These are phyloP conservation scores for Nineta flava DNA, from an alignment of 2,888 invertebrate species.

Conservation along the genomic window DNA sequence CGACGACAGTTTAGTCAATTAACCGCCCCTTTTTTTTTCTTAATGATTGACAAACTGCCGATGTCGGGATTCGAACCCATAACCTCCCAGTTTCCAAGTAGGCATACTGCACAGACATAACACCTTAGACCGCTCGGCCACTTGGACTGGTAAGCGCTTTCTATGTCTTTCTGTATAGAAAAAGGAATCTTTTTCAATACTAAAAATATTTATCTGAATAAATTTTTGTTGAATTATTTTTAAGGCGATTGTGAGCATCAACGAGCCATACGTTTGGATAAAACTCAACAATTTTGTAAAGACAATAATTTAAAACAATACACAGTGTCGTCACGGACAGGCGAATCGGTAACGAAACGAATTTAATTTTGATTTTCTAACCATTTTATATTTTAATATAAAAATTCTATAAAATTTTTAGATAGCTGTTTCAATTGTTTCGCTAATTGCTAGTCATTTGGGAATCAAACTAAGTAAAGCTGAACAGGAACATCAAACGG, in stretches of 20 bases:
- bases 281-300: constrained; percentile 45
- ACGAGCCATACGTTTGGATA: constrained; percentile 45
- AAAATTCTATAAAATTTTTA: constrained; percentile 21
- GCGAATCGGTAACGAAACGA: constrained; percentile 46
- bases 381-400: neutral
- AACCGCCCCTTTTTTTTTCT: too few relatives aligned
- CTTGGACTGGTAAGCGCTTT: too few relatives aligned
- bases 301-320: constrained; percentile 43
- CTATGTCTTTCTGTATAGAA: too few relatives aligned
- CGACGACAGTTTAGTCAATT: too few relatives aligned
- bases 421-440: constrained; percentile 49
- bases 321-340: constrained; percentile 54
- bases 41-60: too few relatives aligned
- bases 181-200: too few relatives aligned
- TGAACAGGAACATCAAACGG: constrained; percentile 48
- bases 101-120: too few relatives aligned
- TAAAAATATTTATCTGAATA: neutral
- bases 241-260: constrained; percentile 53
- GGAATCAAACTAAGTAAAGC: constrained; percentile 45
- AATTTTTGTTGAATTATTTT: neutral
- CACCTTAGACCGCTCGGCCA: too few relatives aligned
- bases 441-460: constrained; percentile 50
- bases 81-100: too few relatives aligned
- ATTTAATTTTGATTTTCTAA: constrained; percentile 1
- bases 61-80: too few relatives aligned